Base-by-base conservation (phyloP, 2,888 invertebrate species). In the Drosophila fulvimacula region DNA sequence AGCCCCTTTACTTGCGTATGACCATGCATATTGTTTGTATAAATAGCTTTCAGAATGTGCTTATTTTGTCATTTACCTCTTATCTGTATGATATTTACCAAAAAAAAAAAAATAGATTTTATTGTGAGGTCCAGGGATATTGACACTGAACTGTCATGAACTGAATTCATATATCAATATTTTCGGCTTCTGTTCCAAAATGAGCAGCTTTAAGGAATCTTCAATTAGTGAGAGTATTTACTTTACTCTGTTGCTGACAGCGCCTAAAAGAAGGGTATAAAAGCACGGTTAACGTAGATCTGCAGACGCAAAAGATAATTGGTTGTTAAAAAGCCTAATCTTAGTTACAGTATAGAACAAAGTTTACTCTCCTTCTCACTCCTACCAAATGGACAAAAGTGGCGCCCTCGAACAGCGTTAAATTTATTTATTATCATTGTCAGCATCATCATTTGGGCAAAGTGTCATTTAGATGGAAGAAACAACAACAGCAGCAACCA, bases 351-450 rank as follows among this genome's bases (percentile, higher is more conserved):
- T 32, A 34, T 21, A 24, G 11, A 46, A 69, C 73, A 73, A 81
- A 80, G 74, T 69, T 11, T 27, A 13, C n/a, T 52, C 6, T 38
- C 24, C 17, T 24, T 15, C 39, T 44, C 21, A 19, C 32, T 17
- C 44, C 27, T 19, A 36, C 27, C 32, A 39, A 48, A 53, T 44
- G 57, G 19, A 15, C 34, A 38, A 17, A 46, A 41, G 41, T 60
- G 24, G 57, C 32, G 41, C 56, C 48, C 21, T 44, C n/a, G 27
- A 39, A 19, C 32, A 39, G 42, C 70, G 77, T 77, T 75, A 79
- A 88, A 90, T 90, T 84, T 87, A 86, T 90, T 89, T 90, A 87
- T 82, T 90, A 80, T 84, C 73, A 81, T 82, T 81, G 76, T 79
- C 79, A 77, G 70, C 79, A 76, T 73, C 78, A 82, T 75, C 76